These are phyloP conservation scores for Perca fluviatilis DNA, from an alignment of 2,113 vertebrate genomes.

Conservation along the genomic window DNA sequence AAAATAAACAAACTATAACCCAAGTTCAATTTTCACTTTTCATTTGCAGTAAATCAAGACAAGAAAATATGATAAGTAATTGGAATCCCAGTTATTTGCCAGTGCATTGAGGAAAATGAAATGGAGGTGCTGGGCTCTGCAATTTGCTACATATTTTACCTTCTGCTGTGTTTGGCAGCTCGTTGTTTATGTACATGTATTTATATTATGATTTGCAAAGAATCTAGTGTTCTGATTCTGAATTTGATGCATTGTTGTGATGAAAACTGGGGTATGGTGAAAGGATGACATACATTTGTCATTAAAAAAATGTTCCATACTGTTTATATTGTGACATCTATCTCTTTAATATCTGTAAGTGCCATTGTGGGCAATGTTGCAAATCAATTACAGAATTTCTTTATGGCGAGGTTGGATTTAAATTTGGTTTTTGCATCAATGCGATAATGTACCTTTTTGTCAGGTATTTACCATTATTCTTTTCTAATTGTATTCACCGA, in stretches of 20 bases:
- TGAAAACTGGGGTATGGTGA: background rate
- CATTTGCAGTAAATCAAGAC: conserved; percentile 58
- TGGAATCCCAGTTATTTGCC: conserved; percentile 37
- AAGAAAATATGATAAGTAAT: conserved; percentile 37
- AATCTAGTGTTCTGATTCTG: background rate
- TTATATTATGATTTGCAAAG: background rate
- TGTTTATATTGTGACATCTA: background rate
- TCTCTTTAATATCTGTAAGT: background rate
- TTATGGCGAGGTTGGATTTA: background rate
- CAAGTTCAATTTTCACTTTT: conserved; percentile 40
- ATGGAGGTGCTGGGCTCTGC: background rate
- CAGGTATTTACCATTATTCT: background rate
- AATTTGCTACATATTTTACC: conserved; percentile 13
- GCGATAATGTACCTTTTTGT: background rate
- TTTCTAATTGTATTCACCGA: background rate
- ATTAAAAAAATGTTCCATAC: background rate
- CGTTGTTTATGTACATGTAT: background rate
- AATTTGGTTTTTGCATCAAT: background rate
- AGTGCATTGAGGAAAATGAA: conserved; percentile 24
- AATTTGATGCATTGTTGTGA: background rate
- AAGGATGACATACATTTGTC: background rate
- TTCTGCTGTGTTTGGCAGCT: conserved; percentile 6
- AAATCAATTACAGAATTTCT: background rate
- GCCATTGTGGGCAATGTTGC: background rate
- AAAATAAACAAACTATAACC: conserved; percentile 35